phyloP scores from a whole-genome alignment of 2,113 vertebrate species.

The Marmota flaviventris region DNA sequence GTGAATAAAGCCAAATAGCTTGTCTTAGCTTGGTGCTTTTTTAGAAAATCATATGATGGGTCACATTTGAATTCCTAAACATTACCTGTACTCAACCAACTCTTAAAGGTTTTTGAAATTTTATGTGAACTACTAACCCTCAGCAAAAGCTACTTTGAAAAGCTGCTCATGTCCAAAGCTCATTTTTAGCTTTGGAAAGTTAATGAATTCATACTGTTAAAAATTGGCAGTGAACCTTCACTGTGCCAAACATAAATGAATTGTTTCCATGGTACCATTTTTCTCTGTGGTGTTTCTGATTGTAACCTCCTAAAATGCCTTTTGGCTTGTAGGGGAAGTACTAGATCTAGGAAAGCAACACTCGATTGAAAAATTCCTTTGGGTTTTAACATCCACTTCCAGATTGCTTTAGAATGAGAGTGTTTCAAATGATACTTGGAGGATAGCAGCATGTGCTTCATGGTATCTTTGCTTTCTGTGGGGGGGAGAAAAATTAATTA shows the following conservation, averaged over 20 bases:
- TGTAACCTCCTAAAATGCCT: not conserved
- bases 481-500: constrained; percentile 73
- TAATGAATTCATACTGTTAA: constrained; percentile 30
- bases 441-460: constrained; percentile 63
- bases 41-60: constrained; percentile 15
- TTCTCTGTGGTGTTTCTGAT: not conserved
- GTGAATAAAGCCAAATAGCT: not conserved
- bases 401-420: constrained; percentile 48
- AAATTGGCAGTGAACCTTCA: constrained; percentile 16
- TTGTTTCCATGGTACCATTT: not conserved
- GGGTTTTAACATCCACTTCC: constrained; percentile 64
- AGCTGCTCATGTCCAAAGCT: constrained; percentile 47
- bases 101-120: constrained; percentile 2
- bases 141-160: constrained; percentile 49
- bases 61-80: constrained; percentile 33
- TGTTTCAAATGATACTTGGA: constrained; percentile 74
- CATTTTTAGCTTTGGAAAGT: constrained; percentile 62
- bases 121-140: not conserved
- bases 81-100: not conserved
- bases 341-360: not conserved
- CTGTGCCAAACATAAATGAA: constrained; percentile 16
- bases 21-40: not conserved
- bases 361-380: constrained; percentile 62
- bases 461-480: constrained; percentile 62
- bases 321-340: not conserved